Evolutionary conservation across 2,113 vertebrate species (phyloP), one percentile per base, ranked within the genome.

Genomic region (Dipodomys stephensi): DNA sequence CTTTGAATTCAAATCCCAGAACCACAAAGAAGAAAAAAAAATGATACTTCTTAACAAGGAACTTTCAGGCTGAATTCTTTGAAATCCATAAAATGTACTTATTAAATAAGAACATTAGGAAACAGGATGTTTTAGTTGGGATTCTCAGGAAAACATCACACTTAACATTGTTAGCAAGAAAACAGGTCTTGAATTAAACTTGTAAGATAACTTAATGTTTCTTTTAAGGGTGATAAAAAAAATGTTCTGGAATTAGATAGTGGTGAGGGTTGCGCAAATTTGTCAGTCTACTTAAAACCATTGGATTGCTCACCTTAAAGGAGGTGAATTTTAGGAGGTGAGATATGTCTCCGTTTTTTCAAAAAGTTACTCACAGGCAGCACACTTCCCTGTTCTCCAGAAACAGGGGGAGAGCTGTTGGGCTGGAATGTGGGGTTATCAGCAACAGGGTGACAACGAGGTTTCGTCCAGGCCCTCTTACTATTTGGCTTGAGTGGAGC

Each of bases 1-100:
- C 49, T 49, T 49, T 49, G 49, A 49, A 49, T 49, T 49, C 49
- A 49, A 49, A 49, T 12, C 49, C 49, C 49, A 49, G 49, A 49
- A 49, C 49, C 49, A 49, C 49, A 9, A 49, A 49, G 12, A 11
- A 49, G 12, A 12, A 49, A 49, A 49, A 12, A 22, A 92, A 89
- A 89, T 87, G 49, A 53, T 91, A 18, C 12, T 91, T 89, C 93
- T 82, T 88, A 88, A 62, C 53, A 81, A 67, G 6, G 11, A 92
- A 68, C 12, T 0, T 68, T 79, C 6, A 12, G 28, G 4, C 15
- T 73, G 5, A 35, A 22, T 28, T 46, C 28, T 18, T 73, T 67
- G 2, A 64, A 88, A 78, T 53, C 86, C 6, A 69, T 83, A 65
- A 87, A 80, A 86, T 84, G 44, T 10, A 44, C 11, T 53, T 73